A percentile compares a stretch with the other conserved stretches of the same genome.
phyloP scores from a whole-genome alignment of 1,140 invertebrate genomes.

The Hyles euphorbiae region DNA sequence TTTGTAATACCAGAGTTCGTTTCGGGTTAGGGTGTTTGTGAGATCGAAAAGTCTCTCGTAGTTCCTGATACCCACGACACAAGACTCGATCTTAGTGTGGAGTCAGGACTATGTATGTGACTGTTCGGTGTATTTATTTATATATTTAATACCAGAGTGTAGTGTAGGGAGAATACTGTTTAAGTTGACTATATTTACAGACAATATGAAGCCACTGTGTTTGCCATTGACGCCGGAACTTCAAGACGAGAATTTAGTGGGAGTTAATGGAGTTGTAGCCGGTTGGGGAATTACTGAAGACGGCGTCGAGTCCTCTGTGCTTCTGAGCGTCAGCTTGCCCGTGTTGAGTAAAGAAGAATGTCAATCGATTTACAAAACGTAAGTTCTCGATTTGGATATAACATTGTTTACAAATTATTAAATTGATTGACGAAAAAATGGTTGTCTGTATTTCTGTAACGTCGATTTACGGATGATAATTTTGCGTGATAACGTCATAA shows the following conservation, averaged over 20 bases:
- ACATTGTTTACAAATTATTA: background rate
- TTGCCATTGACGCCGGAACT: slow-evolving; percentile 68
- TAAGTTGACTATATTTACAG: background rate
- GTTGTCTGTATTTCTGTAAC: too few species aligned
- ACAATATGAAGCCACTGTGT: slow-evolving; percentile 76
- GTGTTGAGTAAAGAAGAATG: slow-evolving; percentile 67
- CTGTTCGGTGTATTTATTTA: too few species aligned
- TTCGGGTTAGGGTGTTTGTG: too few species aligned
- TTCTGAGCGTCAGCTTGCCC: slow-evolving; percentile 75
- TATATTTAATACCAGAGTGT: too few species aligned
- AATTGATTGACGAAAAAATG: too few species aligned
- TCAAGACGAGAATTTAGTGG: slow-evolving; percentile 37
- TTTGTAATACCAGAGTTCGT: too few species aligned
- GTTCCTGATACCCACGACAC: too few species aligned
- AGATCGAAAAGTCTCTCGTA: too few species aligned
- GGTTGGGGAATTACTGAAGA: slow-evolving; percentile 79
- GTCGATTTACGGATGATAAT: too few species aligned
- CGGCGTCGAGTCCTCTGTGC: slow-evolving; percentile 60
- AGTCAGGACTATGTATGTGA: too few species aligned
- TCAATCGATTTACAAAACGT: slow-evolving; percentile 53
- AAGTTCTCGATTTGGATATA: slow-evolving; percentile 5
- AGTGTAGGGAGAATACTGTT: background rate
- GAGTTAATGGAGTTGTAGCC: slow-evolving; percentile 63
- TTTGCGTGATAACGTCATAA: too few species aligned
- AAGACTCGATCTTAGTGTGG: too few species aligned